phyloP scores from a whole-genome alignment of 2,888 invertebrate species.

The Paralinhomoeus sp. region DNA sequence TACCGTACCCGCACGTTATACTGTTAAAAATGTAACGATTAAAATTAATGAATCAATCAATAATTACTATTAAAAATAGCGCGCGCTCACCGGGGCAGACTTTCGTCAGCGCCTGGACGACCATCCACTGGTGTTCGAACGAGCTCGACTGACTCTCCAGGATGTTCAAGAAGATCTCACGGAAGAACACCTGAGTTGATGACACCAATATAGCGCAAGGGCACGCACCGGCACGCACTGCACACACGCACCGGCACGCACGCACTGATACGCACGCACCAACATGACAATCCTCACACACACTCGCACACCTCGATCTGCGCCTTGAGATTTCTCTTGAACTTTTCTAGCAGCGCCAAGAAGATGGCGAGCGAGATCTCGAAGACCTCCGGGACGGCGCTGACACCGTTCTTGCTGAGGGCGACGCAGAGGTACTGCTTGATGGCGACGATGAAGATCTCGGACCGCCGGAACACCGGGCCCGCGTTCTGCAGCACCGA shows the following conservation, averaged over 20 bases:
- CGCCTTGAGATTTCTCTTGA: constrained; percentile 90
- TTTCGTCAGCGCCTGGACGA: constrained; percentile 79
- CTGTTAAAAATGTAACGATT: too few relatives aligned
- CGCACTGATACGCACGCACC: too few relatives aligned
- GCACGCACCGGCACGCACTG: too few relatives aligned
- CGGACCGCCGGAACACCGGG: constrained; percentile 57
- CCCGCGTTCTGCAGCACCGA: constrained; percentile 92
- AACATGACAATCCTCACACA: constrained; percentile 74
- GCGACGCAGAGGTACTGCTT: constrained; percentile 98
- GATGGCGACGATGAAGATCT: constrained; percentile 91
- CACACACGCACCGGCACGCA: too few relatives aligned
- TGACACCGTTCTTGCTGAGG: constrained; percentile 88
- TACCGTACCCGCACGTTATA: background rate
- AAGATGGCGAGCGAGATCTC: constrained; percentile 89
- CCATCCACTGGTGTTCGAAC: constrained; percentile 99
- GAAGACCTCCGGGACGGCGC: constrained; percentile 88
- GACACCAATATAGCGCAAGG: background rate
- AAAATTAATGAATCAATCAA: too few relatives aligned
- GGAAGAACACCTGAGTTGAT: constrained; percentile 55
- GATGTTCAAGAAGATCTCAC: constrained; percentile 93
- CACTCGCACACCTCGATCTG: constrained; percentile 74
- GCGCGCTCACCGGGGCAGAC: constrained; percentile 64
- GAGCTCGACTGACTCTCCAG: constrained; percentile 86
- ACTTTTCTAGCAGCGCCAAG: constrained; percentile 75
- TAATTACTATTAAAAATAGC: too few relatives aligned